phyloP scores from a whole-genome alignment of 1,140 invertebrate species.

The Hetaerina americana region DNA sequence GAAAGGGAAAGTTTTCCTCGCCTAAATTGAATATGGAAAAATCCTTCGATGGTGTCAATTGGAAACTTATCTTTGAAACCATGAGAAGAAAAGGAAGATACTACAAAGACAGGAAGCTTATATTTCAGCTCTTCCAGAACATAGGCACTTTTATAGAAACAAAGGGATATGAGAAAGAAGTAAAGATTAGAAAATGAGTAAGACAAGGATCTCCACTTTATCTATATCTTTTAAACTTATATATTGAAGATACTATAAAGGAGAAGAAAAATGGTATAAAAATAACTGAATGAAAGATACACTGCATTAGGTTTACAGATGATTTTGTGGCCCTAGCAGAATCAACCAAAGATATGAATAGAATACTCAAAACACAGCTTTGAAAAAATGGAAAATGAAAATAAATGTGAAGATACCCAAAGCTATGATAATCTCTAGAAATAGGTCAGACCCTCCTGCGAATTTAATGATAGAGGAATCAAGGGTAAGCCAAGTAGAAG shows the following conservation, averaged over 20 bases:
- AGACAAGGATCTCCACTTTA: no score
- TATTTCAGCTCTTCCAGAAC: not conserved
- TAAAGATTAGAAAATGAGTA: not conserved
- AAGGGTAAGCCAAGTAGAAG: no score
- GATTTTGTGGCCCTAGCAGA: no score
- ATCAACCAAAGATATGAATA: no score
- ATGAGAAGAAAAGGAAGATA: not conserved
- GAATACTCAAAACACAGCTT: no score
- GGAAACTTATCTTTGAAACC: not conserved
- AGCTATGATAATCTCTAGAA: no score
- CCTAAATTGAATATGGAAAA: not conserved
- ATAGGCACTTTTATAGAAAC: not conserved
- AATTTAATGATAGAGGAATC: no score
- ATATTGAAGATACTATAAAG: not conserved
- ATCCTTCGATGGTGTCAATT: not conserved
- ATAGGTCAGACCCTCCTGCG: no score
- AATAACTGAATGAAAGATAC: not conserved
- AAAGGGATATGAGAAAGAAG: not conserved
- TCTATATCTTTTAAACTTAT: not conserved
- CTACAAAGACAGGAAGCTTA: not conserved
- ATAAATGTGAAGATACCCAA: no score
- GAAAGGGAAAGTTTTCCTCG: not conserved
- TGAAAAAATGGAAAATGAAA: no score
- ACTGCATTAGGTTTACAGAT: not conserved
- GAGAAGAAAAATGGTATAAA: not conserved